Evolutionary conservation across 2,797 vertebrate genomes (phyloP), one percentile per base, ranked within the genome.

Genomic region (Notolabrus celidotus): DNA sequence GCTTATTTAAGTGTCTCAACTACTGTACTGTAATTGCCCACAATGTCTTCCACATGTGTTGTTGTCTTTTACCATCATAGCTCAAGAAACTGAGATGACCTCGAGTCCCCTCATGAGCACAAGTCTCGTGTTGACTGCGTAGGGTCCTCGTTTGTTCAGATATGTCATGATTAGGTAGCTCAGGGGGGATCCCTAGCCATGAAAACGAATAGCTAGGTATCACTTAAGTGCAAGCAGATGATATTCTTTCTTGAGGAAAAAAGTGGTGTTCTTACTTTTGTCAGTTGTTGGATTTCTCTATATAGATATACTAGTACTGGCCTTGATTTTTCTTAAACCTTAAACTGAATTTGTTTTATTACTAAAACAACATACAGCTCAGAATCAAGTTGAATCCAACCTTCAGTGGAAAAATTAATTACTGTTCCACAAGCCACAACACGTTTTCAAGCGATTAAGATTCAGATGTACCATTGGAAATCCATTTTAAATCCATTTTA

Each of bases 21-120:
- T 90, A 93, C 89, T 89, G 86, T 90, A 86, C 75, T 68, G 70
- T 89, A 91, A 92, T 93, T 86, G 64, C 68, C 63, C 62, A 29
- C 75, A 91, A 90, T 92, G 67, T 71, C 59, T 91, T 85, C 88
- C 89, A 88, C 72, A 89, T 93, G 89, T 53, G 54, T 39, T 59
- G 39, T 81, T 88, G 52, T 82, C 64, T 67, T 76, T 57, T 55
- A 34, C 52, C 54, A 54, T 56, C 29, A 10, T 64, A 58, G 60
- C 62, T 74, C 17, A 46, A 59, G 71, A 63, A 74, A 23, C 60
- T 34, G 63, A 73, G 45, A 66, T 74, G 36, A 62, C 55, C 53
- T 51, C 15, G 58, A 52, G 49, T 60, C 58, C 25, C 20, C 67
- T 45, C 10, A 7, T 71, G 41, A 70, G 51, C 61, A 61, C 7